phyloP scores from a whole-genome alignment of 2,113 vertebrate species.

The Aldabrachelys gigantea region DNA sequence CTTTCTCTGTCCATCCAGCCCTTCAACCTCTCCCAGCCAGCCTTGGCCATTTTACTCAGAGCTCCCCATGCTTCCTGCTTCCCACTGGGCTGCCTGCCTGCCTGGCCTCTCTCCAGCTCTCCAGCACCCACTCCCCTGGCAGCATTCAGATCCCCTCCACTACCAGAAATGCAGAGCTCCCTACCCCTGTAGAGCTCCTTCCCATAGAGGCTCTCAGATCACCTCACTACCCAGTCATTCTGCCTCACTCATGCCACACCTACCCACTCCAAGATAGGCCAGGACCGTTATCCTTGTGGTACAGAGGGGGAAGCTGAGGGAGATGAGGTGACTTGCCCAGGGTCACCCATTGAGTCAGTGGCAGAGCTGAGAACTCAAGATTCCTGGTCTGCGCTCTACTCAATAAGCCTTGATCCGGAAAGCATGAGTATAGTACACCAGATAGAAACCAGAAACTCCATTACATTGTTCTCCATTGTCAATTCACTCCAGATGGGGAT shows the following conservation, averaged over 20 bases:
- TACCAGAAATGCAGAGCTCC: neutral
- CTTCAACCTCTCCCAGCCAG: too few relatives aligned
- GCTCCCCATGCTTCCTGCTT: neutral
- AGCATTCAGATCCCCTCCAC: neutral
- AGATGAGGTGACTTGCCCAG: neutral
- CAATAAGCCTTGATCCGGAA: neutral
- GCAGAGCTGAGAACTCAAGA: neutral
- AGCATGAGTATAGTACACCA: neutral
- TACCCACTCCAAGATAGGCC: neutral
- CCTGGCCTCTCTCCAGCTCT: neutral
- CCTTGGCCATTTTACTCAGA: too few relatives aligned
- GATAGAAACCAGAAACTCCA: neutral
- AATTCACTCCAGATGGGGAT: neutral
- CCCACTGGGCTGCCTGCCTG: neutral
- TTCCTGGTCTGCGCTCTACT: neutral
- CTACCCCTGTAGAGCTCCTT: too few relatives aligned
- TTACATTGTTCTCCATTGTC: neutral
- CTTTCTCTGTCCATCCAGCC: too few relatives aligned
- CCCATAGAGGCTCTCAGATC: too few relatives aligned
- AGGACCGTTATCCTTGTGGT: neutral
- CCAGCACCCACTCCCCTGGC: neutral
- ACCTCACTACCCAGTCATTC: too few relatives aligned
- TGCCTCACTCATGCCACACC: neutral
- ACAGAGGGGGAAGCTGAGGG: neutral
- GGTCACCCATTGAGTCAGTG: neutral